Base-by-base conservation (phyloP, 1,140 invertebrate species). In the Rhagoletis zephyria region DNA sequence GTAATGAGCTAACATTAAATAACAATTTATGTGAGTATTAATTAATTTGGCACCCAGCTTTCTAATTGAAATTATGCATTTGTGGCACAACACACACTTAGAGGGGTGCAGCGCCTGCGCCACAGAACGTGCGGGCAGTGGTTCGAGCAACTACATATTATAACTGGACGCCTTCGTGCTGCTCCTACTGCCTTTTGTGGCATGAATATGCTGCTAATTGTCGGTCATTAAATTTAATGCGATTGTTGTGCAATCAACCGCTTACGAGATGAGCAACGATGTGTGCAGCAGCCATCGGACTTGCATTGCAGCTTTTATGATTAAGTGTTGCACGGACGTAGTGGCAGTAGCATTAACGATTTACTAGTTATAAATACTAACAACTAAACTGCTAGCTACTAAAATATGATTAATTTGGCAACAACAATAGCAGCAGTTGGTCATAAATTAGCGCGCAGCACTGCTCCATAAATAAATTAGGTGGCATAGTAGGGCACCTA, bases 1-100 rank as follows among this genome's bases (percentile, higher is more conserved):
- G 16, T 81, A 81, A 81, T 81, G 74, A 51, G 74, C 74, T 56
- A 59, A 81, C 74, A 81, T 56, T 81, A 81, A 81, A 81, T 81
- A 81, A 7, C 45, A 81, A 81, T 81, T 81, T 81, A 81, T 81
- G 48, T 81, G 74, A 16, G 74, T 12, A 81, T 81, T 81, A 81
- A 81, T 81, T 81, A 81, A 30, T 81, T 81, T 81, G 74, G 48
- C 14, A 56, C 74, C 51, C 16, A 42, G 51, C 48, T n/a, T 4
- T 81, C 74, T 81, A 81, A 81, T 81, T 81, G 74, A 81, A 81
- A 81, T 14, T 56, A 81, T 19, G 74, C 48, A 59, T 81, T 81
- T 81, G 74, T 19, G 74, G 74, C 3, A n/a, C 45, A 81, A 81
- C 74, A 59, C 74, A 81, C 19, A 56, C 74, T 81, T 81, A 81